phyloP scores from a whole-genome alignment of 2,888 invertebrate species.

The Drosophila villosipedis region DNA sequence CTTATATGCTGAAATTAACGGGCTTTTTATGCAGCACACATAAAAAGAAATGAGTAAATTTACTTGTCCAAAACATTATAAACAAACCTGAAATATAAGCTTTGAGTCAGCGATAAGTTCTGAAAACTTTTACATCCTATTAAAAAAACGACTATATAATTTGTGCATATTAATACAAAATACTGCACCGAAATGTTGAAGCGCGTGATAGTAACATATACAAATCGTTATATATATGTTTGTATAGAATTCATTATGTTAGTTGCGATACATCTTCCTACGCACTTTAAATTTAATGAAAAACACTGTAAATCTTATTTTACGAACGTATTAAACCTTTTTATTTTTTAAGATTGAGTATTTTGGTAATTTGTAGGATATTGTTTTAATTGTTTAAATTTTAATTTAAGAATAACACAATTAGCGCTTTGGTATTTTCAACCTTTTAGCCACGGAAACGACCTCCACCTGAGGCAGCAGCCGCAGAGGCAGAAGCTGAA shows the following conservation, averaged over 20 bases:
- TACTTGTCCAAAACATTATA: constrained; percentile 7
- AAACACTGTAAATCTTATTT: not conserved
- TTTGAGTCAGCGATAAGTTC: not conserved
- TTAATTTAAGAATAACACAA: not conserved
- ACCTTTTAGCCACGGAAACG: constrained; percentile 34
- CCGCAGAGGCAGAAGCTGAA: constrained; percentile 30
- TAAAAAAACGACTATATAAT: not conserved
- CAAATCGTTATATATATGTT: too few relatives aligned
- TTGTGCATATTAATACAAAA: not conserved
- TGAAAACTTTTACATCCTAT: not conserved
- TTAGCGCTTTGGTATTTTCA: not conserved
- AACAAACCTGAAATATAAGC: constrained; percentile 31
- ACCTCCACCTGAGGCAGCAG: constrained; percentile 27
- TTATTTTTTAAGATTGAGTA: not conserved
- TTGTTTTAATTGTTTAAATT: constrained; percentile 11
- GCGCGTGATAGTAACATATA: not conserved
- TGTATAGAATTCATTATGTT: not conserved
- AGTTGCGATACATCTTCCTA: not conserved
- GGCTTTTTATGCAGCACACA: constrained; percentile 35
- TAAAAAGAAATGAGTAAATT: constrained; percentile 4
- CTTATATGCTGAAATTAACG: constrained; percentile 61
- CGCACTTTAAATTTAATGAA: not conserved
- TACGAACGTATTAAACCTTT: not conserved
- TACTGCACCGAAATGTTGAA: not conserved
- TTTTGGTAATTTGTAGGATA: not conserved